These are phyloP conservation scores for Cheilosia vulpina DNA, from an alignment of 2,888 invertebrate genomes.

Conservation along the genomic window DNA sequence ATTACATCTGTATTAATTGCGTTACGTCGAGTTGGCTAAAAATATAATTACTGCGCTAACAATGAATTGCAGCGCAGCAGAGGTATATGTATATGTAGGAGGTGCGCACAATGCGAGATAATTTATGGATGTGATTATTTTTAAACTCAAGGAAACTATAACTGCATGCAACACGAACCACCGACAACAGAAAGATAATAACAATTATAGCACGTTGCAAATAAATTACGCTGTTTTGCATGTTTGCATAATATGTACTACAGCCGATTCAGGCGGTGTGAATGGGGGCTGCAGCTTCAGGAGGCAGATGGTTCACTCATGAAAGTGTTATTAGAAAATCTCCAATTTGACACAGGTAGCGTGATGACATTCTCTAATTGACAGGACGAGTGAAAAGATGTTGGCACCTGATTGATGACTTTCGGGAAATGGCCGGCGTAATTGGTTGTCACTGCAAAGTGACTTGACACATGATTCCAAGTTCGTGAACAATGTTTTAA, in stretches of 20 bases:
- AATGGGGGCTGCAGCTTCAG: constrained; percentile 26
- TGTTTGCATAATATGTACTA: constrained; percentile 50
- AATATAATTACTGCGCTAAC: constrained; percentile 53
- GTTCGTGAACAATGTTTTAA: not conserved
- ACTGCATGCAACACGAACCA: constrained; percentile 68
- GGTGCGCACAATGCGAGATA: constrained; percentile 63
- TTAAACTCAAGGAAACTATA: constrained; percentile 67
- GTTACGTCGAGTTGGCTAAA: constrained; percentile 46
- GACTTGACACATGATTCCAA: no score
- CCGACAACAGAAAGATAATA: constrained; percentile 44
- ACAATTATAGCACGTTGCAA: constrained; percentile 55
- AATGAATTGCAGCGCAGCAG: constrained; percentile 45
- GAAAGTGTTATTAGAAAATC: constrained; percentile 18
- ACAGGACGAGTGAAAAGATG: not conserved
- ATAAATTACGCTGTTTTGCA: constrained; percentile 65
- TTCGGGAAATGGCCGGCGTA: constrained; percentile 1
- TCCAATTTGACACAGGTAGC: constrained; percentile 1
- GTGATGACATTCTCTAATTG: constrained; percentile 24
- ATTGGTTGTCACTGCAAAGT: not conserved
- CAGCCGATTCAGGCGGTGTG: constrained; percentile 22
- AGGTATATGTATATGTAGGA: constrained; percentile 31
- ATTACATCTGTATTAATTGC: constrained; percentile 64
- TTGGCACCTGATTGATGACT: constrained; percentile 10
- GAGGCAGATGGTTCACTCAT: constrained; percentile 46
- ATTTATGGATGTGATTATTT: constrained; percentile 72